Base-by-base conservation (phyloP, 2,113 vertebrate genomes). In the Myiozetetes cayanensis region DNA sequence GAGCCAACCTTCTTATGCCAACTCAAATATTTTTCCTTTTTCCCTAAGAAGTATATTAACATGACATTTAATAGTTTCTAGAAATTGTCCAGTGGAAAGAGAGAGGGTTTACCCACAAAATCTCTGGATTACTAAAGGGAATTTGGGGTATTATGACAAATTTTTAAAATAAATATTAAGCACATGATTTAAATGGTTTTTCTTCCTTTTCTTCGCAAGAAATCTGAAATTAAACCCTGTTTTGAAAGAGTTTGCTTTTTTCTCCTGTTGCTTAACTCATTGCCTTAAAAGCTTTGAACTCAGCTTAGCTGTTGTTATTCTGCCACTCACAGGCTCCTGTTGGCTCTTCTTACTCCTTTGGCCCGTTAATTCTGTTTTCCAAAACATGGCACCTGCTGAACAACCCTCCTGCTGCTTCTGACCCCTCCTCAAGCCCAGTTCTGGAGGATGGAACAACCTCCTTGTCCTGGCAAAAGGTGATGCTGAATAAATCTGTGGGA, bases 271-370 rank as follows among this genome's bases (percentile, higher is more conserved):
- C 90, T 95, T 66, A 93, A 56, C 73, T 92, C 55, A 12, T 74
- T 94, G 83, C 72, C 86, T 83, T 94, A 65, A 49, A 81, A 96
- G 90, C 73, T 93, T 95, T 95, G 91, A 96, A 84, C 80, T 90
- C 27, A 1, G 2, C 83, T 94, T 62, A 58, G 58, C 67, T 89
- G 75, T 92, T 93, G 92, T 93, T 90, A 80, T 93, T 80, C 75
- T 87, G 4, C 82, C 78, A 65, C 78, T 70, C 82, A 85, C 85
- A 76, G 78, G 23, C 44, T 91, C 75, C 14, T 73, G 30, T 86
- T 86, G 95, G 55, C 43, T 78, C 83, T 76, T 95, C 67, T 66
- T 65, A 56, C 71, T 70, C 31, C 7, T 90, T 85, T 83, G 62
- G 44, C 68, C 85, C 82, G 76, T 74, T 89, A 70, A 58, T 56